phyloP scores from a whole-genome alignment of 2,888 invertebrate genomes.

The Tetanocera ferruginea region DNA sequence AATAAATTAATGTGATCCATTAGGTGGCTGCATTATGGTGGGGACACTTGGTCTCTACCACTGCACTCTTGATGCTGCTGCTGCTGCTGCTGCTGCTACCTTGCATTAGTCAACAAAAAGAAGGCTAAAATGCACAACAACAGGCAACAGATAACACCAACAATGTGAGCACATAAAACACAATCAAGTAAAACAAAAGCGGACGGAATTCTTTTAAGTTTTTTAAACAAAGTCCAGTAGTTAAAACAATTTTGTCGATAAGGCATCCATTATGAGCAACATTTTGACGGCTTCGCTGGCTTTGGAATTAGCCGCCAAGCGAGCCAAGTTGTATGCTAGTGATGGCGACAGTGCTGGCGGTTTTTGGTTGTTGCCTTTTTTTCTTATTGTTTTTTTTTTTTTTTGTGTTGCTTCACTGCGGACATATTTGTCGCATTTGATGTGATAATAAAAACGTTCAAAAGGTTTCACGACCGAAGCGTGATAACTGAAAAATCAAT shows the following conservation, averaged over 20 bases:
- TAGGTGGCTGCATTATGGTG: constrained; percentile 33
- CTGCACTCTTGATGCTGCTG: neutral
- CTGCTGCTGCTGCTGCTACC: neutral
- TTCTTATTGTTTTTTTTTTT: too few species aligned
- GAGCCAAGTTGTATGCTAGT: constrained; percentile 18
- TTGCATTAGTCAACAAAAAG: neutral
- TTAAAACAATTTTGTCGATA: constrained; percentile 65
- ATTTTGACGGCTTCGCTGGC: constrained; percentile 64
- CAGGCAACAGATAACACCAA: neutral
- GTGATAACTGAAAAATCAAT: constrained; percentile 11
- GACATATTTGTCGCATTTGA: constrained; percentile 52
- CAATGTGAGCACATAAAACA: neutral
- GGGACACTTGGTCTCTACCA: constrained; percentile 11
- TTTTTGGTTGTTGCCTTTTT: constrained; percentile 30
- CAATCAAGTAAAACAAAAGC: constrained; percentile 6
- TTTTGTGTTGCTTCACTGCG: constrained; percentile 37
- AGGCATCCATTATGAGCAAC: constrained; percentile 67
- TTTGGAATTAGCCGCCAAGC: constrained; percentile 61
- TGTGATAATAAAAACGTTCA: constrained; percentile 45
- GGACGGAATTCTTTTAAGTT: constrained; percentile 32
- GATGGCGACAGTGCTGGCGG: constrained; percentile 25
- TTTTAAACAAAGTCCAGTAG: constrained; percentile 63
- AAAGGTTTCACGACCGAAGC: constrained; percentile 20
- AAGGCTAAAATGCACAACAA: neutral
- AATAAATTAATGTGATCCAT: constrained; percentile 61